phyloP scores from a whole-genome alignment of 2,797 vertebrate species.

The Phataginus tricuspis region DNA sequence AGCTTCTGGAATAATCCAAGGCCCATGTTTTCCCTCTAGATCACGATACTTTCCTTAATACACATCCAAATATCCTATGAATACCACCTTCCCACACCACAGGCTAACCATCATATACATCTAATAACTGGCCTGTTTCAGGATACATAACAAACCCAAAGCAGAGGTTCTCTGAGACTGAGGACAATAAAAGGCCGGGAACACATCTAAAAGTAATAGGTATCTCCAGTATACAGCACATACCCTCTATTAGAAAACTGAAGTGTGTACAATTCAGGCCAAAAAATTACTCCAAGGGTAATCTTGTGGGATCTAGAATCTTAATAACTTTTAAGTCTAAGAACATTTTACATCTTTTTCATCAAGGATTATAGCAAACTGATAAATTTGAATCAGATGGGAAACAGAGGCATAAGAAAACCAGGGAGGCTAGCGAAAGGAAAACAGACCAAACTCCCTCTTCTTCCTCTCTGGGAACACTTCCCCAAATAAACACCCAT shows the following conservation, averaged over 20 bases:
- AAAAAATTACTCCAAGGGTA: neutral
- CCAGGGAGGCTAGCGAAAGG: neutral
- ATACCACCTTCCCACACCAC: neutral
- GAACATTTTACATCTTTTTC: conserved; percentile 57
- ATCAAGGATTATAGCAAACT: neutral
- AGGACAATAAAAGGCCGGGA: neutral
- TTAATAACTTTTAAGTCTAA: conserved; percentile 48
- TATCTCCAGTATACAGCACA: neutral
- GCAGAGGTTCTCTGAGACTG: neutral
- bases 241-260: neutral
- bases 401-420: neutral
- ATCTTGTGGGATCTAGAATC: conserved; percentile 49
- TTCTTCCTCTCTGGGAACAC: neutral
- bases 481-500: neutral
- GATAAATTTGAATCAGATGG: neutral
- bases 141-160: neutral
- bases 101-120: neutral
- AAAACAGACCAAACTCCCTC: neutral
- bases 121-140: neutral
- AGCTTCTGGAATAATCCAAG: neutral
- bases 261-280: neutral
- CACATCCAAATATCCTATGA: neutral
- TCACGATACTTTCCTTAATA: neutral
- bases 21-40: neutral
- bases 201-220: neutral